A percentile compares a stretch with the other conserved stretches of the same genome.
Conservation (phyloP, 2,113 vertebrate genomes). For the Onychorhynchus coronatus region DNA sequence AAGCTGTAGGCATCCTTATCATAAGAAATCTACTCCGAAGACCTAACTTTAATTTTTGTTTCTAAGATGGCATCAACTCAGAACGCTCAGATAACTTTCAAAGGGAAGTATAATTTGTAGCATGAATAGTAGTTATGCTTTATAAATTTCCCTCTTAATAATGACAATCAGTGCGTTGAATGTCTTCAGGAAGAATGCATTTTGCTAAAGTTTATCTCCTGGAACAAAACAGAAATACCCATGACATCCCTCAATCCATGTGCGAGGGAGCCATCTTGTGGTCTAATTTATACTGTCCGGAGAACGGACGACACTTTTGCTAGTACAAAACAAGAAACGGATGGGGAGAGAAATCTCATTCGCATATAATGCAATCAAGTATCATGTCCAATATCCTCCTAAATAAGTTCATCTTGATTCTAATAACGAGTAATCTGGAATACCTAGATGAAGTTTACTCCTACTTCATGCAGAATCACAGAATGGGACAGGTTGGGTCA, state of each 20-base stretch:
- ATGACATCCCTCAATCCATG: fast-evolving
- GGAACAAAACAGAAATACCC: fast-evolving
- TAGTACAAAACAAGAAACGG: fast-evolving
- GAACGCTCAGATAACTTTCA: not conserved
- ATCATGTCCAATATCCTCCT: not conserved
- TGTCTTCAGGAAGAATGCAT: not conserved
- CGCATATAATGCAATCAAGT: fast-evolving
- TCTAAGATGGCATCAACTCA: not conserved
- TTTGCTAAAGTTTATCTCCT: not conserved
- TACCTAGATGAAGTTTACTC: not conserved
- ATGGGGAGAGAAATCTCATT: not conserved
- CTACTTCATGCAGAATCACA: too few species aligned
- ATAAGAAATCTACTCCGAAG: not conserved
- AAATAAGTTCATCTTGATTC: not conserved
- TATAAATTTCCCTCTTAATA: not conserved
- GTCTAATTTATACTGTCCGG: not conserved
- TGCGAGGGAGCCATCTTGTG: slow-evolving; percentile 58
- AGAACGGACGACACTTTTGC: fast-evolving
- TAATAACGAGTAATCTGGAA: too few species aligned
- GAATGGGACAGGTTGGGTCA: not conserved
- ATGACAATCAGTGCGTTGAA: fast-evolving
- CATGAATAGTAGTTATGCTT: not conserved
- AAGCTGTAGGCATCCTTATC: not conserved
- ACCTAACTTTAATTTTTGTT: not conserved
- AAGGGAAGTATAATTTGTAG: not conserved